A percentile compares a stretch with the other conserved stretches of the same genome.
Conservation (phyloP, 2,888 invertebrate genomes). For the Polyploca ridens region DNA sequence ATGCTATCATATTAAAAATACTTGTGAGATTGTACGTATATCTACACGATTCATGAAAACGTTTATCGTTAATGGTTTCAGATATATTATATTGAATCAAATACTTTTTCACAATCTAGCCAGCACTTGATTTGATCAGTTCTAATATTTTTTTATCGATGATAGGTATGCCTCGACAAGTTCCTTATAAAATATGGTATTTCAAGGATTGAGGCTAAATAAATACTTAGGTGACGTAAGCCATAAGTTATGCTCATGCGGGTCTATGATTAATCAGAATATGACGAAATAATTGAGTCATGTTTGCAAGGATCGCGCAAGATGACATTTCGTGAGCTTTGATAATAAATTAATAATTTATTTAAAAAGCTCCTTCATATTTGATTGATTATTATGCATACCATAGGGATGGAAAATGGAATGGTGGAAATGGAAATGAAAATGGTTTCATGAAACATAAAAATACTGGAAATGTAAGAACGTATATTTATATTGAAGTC, state of each 20-base stretch:
- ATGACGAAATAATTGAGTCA: not conserved
- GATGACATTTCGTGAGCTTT: not conserved
- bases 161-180: not conserved
- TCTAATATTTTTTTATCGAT: not conserved
- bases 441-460: too few relatives aligned
- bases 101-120: not conserved
- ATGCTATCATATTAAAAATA: slow-evolving; percentile 55
- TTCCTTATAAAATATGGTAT: not conserved
- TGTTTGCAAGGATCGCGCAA: not conserved
- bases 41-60: slow-evolving; percentile 41
- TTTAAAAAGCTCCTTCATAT: too few relatives aligned
- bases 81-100: too few relatives aligned
- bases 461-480: too few relatives aligned
- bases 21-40: slow-evolving; percentile 50
- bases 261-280: not conserved
- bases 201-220: not conserved
- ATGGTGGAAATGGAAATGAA: too few relatives aligned
- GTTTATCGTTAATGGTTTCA: slow-evolving; percentile 19
- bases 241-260: not conserved
- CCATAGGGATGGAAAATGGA: too few relatives aligned
- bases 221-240: not conserved
- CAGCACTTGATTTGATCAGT: not conserved
- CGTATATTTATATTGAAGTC: too few relatives aligned
- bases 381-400: not conserved
- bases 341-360: too few relatives aligned